phyloP scores from a whole-genome alignment of 2,888 invertebrate genomes.

The Cryptosula pallasiana region DNA sequence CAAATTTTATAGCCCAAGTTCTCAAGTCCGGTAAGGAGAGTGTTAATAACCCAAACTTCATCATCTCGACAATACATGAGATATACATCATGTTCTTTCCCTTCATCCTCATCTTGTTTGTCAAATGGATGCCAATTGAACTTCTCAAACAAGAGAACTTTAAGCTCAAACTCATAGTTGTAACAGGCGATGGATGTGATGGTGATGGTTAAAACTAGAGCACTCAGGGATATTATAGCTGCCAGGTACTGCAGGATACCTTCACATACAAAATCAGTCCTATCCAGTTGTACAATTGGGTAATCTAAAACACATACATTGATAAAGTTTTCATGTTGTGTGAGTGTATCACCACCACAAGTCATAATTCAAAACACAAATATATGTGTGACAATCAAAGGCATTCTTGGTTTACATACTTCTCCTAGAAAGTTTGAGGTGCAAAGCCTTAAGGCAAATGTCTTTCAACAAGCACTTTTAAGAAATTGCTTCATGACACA shows the following conservation, averaged over 20 bases:
- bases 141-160: background rate
- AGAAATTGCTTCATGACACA: too few species aligned
- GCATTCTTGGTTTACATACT: too few species aligned
- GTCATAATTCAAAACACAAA: background rate
- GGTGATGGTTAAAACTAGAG: background rate
- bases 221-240: background rate
- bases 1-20: background rate
- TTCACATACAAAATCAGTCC: background rate
- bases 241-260: background rate
- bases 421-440: too few species aligned
- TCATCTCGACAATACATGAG: background rate
- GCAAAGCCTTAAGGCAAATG: too few species aligned
- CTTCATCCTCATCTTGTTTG: background rate
- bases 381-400: background rate
- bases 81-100: background rate
- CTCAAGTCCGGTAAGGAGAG: background rate
- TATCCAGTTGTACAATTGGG: background rate
- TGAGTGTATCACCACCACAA: too few species aligned
- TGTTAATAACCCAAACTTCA: background rate
- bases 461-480: too few species aligned
- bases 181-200: background rate
- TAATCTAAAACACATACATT: background rate
- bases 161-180: background rate
- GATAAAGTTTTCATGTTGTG: too few species aligned
- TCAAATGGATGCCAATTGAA: background rate